Base-by-base conservation (phyloP, 2,888 invertebrate species). In the Acronicta alni region DNA sequence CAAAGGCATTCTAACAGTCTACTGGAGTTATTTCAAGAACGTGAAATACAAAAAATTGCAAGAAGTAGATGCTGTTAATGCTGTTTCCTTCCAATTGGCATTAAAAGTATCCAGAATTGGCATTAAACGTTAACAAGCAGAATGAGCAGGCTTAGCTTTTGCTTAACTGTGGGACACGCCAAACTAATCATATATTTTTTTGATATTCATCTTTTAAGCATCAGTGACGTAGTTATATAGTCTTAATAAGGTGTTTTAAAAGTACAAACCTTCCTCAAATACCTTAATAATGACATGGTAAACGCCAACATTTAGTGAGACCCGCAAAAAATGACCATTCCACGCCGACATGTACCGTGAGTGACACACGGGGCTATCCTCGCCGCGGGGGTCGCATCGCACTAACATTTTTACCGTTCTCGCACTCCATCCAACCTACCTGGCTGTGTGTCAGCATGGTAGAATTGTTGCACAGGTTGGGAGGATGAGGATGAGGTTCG, bases 391-490 rank as follows among this genome's bases (percentile, higher is more conserved):
- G 87, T 73, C 81, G 76, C 70, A 73, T 75, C 80, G 44, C 52
- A 75, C 72, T 82, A 82, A 84, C 85, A 86, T 89, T 89, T 89
- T 89, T 88, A 86, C 85, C 87, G 88, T 89, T 89, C 89, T 85
- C 86, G 81, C 83, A 83, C 85, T 83, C 81, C 67, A 69, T 75
- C 55, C 44, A 59, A 62, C 77, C 82, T 89, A 88, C 88, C 86
- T 90, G 86, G 63, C 75, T 53, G 76, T 75, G 67, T 63, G 72
- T 78, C 68, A 60, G 59, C 14, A n/a, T 48, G 43, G 68, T 55
- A 52, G 64, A 74, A 67, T 61, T 67, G 79, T 72, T 76, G 32
- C 26, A 46, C 45, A 37, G 30, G 17, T 45, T 41, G 64, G 60
- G 66, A 68, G 57, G 68, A 55, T 54, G 66, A 68, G 57, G 68